Evolutionary conservation across 2,113 vertebrate genomes (phyloP), one percentile per base, ranked within the genome.

Genomic region (Cyrtonyx montezumae): DNA sequence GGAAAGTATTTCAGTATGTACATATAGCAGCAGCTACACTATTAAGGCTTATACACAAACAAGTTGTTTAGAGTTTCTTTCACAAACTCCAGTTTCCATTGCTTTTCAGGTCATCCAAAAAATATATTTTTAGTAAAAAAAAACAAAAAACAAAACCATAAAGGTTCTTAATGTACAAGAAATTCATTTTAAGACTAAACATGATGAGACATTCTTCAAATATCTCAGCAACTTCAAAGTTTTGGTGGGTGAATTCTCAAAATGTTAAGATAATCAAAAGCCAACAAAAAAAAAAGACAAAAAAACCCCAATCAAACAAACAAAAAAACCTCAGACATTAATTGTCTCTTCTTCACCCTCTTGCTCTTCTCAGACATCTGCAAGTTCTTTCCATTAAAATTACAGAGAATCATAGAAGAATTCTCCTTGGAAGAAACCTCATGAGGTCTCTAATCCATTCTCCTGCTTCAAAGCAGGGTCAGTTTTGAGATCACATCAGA

Each of bases 1-100:
- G 53, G 21, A 58, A 92, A 90, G 87, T 68, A 95, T n/a, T 81
- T 40, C 80, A 84, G 80, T 53, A 79, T 49, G 84, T 49, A 77
- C 37, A 28, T 34, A 34, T 23, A 93, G 75, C 56, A 86, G 69
- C 48, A 86, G 69, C 48, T 91, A 26, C 58, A 56, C 58, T 4
- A 2, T 62, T 83, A 86, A 78, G 28, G 78, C 9, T 87, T 79
- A 85, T 25, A 81, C 18, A 90, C 9, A 82, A 87, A 79, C 13
- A 82, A 90, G 74, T 76, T 78, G 30, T 81, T 90, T 77, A 71
- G 34, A 71, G 28, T 53, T 88, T 26, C 16, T 88, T 82, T 88
- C 58, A 87, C 26, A 59, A 93, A 67, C 20, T 74, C 43, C 70
- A 92, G 76, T 89, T 91, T 91, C 55, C 62, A 88, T 82, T 0